Base-by-base conservation (phyloP, 2,888 invertebrate species). In the Cephonodes hylas region DNA sequence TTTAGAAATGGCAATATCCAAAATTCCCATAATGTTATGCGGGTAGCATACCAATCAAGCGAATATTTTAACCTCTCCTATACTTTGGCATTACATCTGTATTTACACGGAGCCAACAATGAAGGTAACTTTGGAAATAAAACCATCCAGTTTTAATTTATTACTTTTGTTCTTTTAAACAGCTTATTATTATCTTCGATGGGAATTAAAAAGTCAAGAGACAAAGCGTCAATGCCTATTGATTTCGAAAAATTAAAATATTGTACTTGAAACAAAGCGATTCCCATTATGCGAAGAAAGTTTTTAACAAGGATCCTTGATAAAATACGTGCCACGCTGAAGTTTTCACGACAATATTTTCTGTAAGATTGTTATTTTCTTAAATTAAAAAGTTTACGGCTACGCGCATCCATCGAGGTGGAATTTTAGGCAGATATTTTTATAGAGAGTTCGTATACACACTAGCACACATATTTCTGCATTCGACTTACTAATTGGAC, bases 351-450 rank as follows among this genome's bases (percentile, higher is more conserved):
- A 69, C 67, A 67, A 69, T 63, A 65, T 63, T 68, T 66, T 63
- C 58, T 59, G 44, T 20, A 42, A 59, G 58, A 59, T 42, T 44
- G 72, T 76, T 77, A 71, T 72, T 73, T 72, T 73, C 67, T 72
- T 71, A 76, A 78, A 78, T 80, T 75, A 74, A 75, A 78, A 80
- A 77, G 75, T 79, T 79, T 61, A 59, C 44, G 44, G 27, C 27
- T 59, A 18, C 25, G 23, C 58, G 27, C 42, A 42, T 25, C 25
- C 44, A 27, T 59, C 42, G 27, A 31, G 8, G 31, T 53, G 31
- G 18, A 25, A 31, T 53, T 53, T 53, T 10, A 53, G 31, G 53
- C 56, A 53, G 38, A 31, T 27, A 31, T 31, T 53, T 53, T 53
- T 31, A 46, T 48, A 22, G 13, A 53, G 53, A 48, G 22, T 48